Base-by-base conservation (phyloP, 2,888 invertebrate species). In the Uropetala carovei region DNA sequence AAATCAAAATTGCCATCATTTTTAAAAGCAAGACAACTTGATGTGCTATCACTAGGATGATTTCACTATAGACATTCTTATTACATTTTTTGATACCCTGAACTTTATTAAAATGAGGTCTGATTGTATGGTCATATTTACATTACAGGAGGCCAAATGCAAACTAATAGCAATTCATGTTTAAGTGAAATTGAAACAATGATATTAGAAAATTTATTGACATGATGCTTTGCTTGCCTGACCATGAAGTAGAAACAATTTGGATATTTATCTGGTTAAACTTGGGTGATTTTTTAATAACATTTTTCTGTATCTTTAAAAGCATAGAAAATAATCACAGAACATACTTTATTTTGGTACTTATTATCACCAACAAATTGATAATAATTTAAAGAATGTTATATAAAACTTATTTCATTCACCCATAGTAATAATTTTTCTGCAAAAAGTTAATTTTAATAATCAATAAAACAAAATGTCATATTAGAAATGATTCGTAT, bases 291-390 rank as follows among this genome's bases (percentile, higher is more conserved):
- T 75, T 27, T 75, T 27, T 13, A 14, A 75, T 75, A 27, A 43
- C 22, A 75, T 75, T 75, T 13, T 22, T 11, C 75, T 75, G 27
- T 75, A 27, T 18, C 22, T 27, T 75, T 75, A 27, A 27, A 75
- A 75, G 22, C 10, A 27, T 75, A 75, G 22, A 75, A 75, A 75
- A 75, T 75, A 27, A 75, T 75, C 75, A 75, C 75, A 75, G 75
- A 75, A 75, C 27, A 75, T 75, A n/a, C 8, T 18, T 22, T 68
- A 75, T 22, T 27, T 75, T 75, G 75, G 27, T 75, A 27, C 22
- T 13, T 75, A 27, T 75, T 13, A 75, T 75, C 75, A 75, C 75
- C 27, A 18, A 43, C 43, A 43, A 43, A 43, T 43, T 43, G 43
- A 75, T 13, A 75, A 75, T 75, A 75, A 75, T 75, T 75, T 75